Percentiles rank a stretch among this genome's conserved stretches.
Evolutionary conservation across 2,797 vertebrate genomes (phyloP).

Genomic region (Mormyrops attenuatus): DNA sequence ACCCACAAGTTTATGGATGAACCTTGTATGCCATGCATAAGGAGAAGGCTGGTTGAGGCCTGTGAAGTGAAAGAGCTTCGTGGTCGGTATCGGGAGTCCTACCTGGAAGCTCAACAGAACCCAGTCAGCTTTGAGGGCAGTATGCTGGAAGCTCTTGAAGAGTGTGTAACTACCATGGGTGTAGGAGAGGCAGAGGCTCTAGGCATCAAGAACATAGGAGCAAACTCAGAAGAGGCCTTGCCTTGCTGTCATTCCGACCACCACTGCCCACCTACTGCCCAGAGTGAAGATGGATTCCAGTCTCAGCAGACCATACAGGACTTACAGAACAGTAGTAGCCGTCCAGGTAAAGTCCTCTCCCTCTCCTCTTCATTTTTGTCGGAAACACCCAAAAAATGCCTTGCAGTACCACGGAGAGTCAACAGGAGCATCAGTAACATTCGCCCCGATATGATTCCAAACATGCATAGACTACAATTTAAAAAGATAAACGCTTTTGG

Average conservation of each 20-base stretch:
- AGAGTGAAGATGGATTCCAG: conserved; percentile 10
- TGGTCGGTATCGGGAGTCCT: conserved; percentile 68
- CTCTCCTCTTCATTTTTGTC: conserved; percentile 58
- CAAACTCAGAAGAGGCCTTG: conserved; percentile 27
- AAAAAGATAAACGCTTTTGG: conserved; percentile 64
- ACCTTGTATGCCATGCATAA: conserved; percentile 63
- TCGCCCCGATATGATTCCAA: conserved; percentile 53
- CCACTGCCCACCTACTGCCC: conserved; percentile 25
- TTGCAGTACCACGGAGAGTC: conserved; percentile 54
- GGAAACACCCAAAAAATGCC: conserved; percentile 60
- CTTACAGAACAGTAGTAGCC: conserved; percentile 48
- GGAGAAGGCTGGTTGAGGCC: conserved; percentile 54
- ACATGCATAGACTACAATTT: conserved; percentile 63
- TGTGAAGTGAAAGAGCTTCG: conserved; percentile 52
- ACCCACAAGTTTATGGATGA: conserved; percentile 57
- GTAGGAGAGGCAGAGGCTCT: conserved; percentile 49
- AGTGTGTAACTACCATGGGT: conserved; percentile 51
- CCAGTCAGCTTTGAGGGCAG: conserved; percentile 52
- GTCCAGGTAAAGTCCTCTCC: conserved; percentile 49
- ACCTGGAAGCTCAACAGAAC: conserved; percentile 64
- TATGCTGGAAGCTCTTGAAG: conserved; percentile 60
- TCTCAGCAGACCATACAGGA: conserved; percentile 32
- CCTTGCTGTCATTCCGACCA: conserved; percentile 28
- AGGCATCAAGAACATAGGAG: conserved; percentile 26
- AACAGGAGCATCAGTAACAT: conserved; percentile 41